Conservation (phyloP, 1,140 invertebrate genomes). For the Ridgeia piscesae region DNA sequence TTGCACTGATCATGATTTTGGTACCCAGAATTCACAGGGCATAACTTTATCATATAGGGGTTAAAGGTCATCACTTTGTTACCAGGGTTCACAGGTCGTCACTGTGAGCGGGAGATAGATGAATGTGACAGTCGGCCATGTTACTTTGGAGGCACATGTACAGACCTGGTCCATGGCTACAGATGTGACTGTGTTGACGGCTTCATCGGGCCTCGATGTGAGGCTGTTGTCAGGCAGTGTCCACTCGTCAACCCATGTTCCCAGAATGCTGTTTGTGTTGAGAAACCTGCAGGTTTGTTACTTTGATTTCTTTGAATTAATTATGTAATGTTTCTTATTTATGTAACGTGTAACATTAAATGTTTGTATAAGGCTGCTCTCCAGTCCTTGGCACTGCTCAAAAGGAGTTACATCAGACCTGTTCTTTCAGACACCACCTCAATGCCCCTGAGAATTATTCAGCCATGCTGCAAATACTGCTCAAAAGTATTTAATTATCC, state of each 20-base stretch:
- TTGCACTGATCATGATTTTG: too few relatives aligned
- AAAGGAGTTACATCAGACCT: neutral
- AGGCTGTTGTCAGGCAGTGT: conserved; percentile 39
- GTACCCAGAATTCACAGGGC: too few relatives aligned
- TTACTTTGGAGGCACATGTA: conserved; percentile 25
- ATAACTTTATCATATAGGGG: too few relatives aligned
- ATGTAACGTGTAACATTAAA: neutral
- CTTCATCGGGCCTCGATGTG: conserved; percentile 35
- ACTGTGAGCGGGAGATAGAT: neutral
- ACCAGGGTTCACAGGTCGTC: neutral
- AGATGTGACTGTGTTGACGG: conserved; percentile 32
- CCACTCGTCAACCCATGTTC: conserved; percentile 35
- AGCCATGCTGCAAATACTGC: too few relatives aligned
- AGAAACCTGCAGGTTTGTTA: conserved; percentile 39
- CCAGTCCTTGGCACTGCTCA: neutral
- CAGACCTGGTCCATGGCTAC: conserved; percentile 19
- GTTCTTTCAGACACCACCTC: too few relatives aligned
- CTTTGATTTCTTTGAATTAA: conserved; percentile 12
- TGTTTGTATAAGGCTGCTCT: too few relatives aligned
- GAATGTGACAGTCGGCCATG: conserved; percentile 23
- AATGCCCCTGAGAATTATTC: too few relatives aligned
- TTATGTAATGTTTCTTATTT: neutral
- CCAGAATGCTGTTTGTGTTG: conserved; percentile 37
- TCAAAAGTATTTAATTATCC: too few relatives aligned
- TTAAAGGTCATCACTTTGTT: too few relatives aligned